Percentiles rank a stretch among this genome's conserved stretches.
phyloP scores from a whole-genome alignment of 2,888 invertebrate genomes.

The Enoplolaimus lenunculus region DNA sequence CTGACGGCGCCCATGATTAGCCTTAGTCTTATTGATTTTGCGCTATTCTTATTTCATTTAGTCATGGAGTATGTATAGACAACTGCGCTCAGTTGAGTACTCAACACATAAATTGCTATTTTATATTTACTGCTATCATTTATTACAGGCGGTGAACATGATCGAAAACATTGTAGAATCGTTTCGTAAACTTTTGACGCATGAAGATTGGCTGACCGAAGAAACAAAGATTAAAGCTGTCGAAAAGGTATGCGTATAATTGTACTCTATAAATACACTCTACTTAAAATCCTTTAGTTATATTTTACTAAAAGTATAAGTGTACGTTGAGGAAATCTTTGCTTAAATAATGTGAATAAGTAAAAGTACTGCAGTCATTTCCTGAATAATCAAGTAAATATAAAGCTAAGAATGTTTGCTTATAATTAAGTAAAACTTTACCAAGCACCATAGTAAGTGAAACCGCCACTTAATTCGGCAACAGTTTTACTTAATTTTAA shows the following conservation, averaged over 20 bases:
- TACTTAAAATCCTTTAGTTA: conserved; percentile 1
- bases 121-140: conserved; percentile 17
- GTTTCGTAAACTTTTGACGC: conserved; percentile 66
- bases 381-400: too few relatives aligned
- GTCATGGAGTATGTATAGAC: neutral
- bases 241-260: conserved; percentile 53
- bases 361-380: too few relatives aligned
- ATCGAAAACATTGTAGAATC: conserved; percentile 69
- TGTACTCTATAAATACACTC: conserved; percentile 36
- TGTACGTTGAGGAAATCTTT: too few relatives aligned
- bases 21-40: too few relatives aligned
- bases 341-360: too few relatives aligned
- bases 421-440: too few relatives aligned
- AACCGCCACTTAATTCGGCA: too few relatives aligned
- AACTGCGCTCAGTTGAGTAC: neutral
- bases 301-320: neutral
- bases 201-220: conserved; percentile 78
- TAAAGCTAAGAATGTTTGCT: too few relatives aligned
- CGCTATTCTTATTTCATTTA: too few relatives aligned
- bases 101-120: neutral
- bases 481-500: too few relatives aligned
- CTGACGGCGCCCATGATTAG: too few relatives aligned
- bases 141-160: conserved; percentile 59
- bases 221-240: conserved; percentile 68
- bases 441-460: too few relatives aligned